A percentile compares a stretch with the other conserved stretches of the same genome.
Conservation (phyloP, 2,888 invertebrate genomes). For the Tenthredo mesomela region DNA sequence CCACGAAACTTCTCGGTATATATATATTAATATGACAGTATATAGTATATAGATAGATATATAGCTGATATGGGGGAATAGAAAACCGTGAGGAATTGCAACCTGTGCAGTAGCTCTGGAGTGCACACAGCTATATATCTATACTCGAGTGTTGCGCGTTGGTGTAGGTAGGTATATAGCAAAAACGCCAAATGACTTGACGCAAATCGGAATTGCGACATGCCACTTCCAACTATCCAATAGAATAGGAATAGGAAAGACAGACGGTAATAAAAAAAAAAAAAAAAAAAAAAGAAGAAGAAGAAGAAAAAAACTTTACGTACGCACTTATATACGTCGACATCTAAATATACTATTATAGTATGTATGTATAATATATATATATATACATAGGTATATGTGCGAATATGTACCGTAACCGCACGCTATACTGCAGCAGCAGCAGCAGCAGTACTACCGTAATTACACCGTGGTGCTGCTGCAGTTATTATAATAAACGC, state of each 20-base stretch:
- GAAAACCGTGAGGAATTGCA: neutral
- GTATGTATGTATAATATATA: too few species aligned
- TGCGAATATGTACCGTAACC: slow-evolving; percentile 16
- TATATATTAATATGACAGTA: too few species aligned
- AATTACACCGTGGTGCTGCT: slow-evolving; percentile 58
- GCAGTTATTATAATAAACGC: slow-evolving; percentile 62
- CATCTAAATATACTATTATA: neutral
- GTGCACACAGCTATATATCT: neutral
- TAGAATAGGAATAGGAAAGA: too few species aligned
- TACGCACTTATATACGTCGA: too few species aligned
- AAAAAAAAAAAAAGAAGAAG: too few species aligned
- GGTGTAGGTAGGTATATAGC: neutral
- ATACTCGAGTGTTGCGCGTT: too few species aligned
- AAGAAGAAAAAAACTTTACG: too few species aligned
- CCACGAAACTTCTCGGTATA: too few species aligned
- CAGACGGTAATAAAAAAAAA: too few species aligned
- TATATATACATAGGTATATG: neutral
- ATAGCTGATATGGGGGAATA: neutral
- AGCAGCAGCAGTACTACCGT: slow-evolving; percentile 44
- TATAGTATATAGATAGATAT: too few species aligned
- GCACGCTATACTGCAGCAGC: neutral
- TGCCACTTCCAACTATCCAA: neutral
- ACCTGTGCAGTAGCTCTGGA: neutral
- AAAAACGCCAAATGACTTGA: slow-evolving; percentile 24
- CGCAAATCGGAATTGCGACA: slow-evolving; percentile 35